phyloP scores from a whole-genome alignment of 2,888 invertebrate species.

The Notodonta dromedarius region DNA sequence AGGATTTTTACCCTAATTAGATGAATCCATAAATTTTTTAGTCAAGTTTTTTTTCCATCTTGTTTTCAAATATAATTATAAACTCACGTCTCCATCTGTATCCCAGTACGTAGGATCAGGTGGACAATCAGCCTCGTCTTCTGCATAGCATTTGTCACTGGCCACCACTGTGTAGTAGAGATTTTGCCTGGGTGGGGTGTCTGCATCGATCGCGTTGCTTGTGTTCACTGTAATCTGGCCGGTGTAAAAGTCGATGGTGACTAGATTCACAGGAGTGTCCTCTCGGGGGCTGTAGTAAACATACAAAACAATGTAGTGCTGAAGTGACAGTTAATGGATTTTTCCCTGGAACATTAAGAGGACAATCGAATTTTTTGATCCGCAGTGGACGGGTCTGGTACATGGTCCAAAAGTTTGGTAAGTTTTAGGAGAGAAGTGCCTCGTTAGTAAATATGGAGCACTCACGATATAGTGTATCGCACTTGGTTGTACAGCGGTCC shows the following conservation, averaged over 20 bases:
- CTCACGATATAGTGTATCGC: slow-evolving; percentile 82
- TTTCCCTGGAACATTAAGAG: no score
- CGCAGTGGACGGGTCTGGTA: no score
- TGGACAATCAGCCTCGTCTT: slow-evolving; percentile 54
- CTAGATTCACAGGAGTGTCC: slow-evolving; percentile 69
- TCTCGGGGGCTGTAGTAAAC: slow-evolving; percentile 61
- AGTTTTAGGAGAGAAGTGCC: no score
- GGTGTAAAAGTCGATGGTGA: slow-evolving; percentile 75
- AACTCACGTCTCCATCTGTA: slow-evolving; percentile 70
- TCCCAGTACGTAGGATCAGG: slow-evolving; percentile 57
- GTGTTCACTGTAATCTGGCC: slow-evolving; percentile 81
- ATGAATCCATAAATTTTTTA: no score
- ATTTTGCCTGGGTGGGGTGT: slow-evolving; percentile 69
- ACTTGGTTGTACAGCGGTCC: slow-evolving; percentile 84
- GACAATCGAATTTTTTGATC: no score
- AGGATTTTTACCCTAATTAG: no score
- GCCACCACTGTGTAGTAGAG: slow-evolving; percentile 83
- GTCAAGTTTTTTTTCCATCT: no score
- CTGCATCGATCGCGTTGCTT: slow-evolving; percentile 81
- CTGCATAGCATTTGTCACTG: slow-evolving; percentile 73
- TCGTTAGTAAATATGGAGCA: slow-evolving; percentile 16
- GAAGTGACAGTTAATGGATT: no score
- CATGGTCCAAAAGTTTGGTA: no score
- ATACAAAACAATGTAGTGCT: background rate
- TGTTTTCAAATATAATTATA: background rate